Percentiles rank a stretch among this genome's conserved stretches.
Evolutionary conservation across 64 coral and sea anemone species (phyloP).

Genomic region (Astreopora myriophthalma): DNA sequence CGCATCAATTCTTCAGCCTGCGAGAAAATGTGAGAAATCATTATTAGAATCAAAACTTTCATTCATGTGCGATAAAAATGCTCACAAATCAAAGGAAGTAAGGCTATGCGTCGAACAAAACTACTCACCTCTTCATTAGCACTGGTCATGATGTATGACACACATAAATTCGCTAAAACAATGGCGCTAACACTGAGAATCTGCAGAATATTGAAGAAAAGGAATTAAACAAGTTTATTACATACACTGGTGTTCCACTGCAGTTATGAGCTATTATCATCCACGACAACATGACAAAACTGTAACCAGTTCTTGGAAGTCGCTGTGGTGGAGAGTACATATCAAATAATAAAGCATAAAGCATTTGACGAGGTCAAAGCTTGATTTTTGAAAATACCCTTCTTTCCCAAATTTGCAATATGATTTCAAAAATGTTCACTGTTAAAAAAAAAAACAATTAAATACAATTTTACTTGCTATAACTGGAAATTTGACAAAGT

Average conservation of each 20-base stretch:
- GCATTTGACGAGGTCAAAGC: too few relatives aligned
- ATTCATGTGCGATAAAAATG: background rate
- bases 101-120: background rate
- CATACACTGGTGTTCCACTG: background rate
- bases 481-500: too few relatives aligned
- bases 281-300: too few relatives aligned
- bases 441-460: too few relatives aligned
- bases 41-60: background rate
- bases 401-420: too few relatives aligned
- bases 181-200: conserved; percentile 99
- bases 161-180: conserved; percentile 96
- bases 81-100: background rate
- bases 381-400: too few relatives aligned
- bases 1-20: conserved; percentile 99
- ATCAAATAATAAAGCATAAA: too few relatives aligned
- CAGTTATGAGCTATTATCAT: background rate
- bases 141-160: conserved; percentile 99
- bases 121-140: conserved; percentile 94
- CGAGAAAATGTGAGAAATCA: background rate
- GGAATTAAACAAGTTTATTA: background rate
- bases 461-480: too few relatives aligned
- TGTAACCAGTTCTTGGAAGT: too few relatives aligned
- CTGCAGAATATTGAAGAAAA: conserved; percentile 51
- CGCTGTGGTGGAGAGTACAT: too few relatives aligned
- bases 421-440: too few relatives aligned